These are phyloP conservation scores for Drosophila yakuba DNA, from an alignment of 1,140 invertebrate genomes.

Conservation along the genomic window DNA sequence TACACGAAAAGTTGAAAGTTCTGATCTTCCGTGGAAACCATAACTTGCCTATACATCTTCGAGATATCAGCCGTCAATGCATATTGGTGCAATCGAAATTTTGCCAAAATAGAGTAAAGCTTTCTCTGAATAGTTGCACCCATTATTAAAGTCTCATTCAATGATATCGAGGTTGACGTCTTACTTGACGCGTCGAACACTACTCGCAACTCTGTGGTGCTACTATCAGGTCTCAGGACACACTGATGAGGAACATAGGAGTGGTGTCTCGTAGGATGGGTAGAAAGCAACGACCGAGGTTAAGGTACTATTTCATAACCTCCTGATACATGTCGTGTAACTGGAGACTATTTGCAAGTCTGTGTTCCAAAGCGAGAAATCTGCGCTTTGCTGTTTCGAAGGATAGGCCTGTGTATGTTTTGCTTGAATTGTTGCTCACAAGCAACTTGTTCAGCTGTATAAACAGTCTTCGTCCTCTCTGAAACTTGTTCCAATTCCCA, in stretches of 20 bases:
- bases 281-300: too few species aligned
- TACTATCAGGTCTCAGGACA: too few species aligned
- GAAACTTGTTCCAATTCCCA: slow-evolving; percentile 3
- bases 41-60: too few species aligned
- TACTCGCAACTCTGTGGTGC: slow-evolving; percentile 56
- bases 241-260: slow-evolving; percentile 55
- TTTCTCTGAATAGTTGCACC: slow-evolving; percentile 72
- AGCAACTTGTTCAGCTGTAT: slow-evolving; percentile 1
- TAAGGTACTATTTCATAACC: slow-evolving; percentile 32
- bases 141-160: slow-evolving; percentile 73
- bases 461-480: neutral
- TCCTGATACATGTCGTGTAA: slow-evolving; percentile 9
- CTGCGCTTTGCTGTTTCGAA: neutral
- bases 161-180: slow-evolving; percentile 30
- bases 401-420: slow-evolving; percentile 1
- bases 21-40: too few species aligned
- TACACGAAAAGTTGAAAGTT: too few species aligned
- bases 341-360: neutral
- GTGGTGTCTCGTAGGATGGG: too few species aligned
- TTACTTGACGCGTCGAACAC: slow-evolving; percentile 49
- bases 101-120: slow-evolving; percentile 15
- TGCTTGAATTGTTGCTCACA: slow-evolving; percentile 1
- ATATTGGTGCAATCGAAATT: slow-evolving; percentile 17
- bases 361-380: neutral
- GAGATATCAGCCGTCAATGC: neutral